These are phyloP conservation scores for Corythornis vintsioides DNA, from an alignment of 2,113 vertebrate species.

Conservation along the genomic window DNA sequence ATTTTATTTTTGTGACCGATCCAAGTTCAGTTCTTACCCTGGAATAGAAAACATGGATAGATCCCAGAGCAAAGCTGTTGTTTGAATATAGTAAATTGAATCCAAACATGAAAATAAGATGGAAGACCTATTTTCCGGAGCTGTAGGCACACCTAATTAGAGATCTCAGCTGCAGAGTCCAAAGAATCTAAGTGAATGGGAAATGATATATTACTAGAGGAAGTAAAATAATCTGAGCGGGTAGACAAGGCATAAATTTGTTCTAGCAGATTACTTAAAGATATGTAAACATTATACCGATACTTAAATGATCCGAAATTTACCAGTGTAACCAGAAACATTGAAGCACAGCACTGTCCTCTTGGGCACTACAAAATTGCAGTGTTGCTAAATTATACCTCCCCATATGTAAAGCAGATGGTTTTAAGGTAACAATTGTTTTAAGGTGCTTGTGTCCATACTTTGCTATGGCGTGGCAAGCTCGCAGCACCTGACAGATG, in stretches of 20 bases:
- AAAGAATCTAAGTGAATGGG: background rate
- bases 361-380: background rate
- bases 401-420: background rate
- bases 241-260: background rate
- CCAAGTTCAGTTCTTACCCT: background rate
- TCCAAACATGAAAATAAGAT: conserved; percentile 42
- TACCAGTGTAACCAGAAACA: background rate
- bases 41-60: conserved; percentile 23
- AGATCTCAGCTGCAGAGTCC: background rate
- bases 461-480: background rate
- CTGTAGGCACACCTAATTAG: conserved; percentile 41
- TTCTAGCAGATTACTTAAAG: background rate
- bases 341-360: background rate
- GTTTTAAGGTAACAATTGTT: background rate
- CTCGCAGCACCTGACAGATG: background rate
- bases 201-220: background rate
- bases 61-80: background rate
- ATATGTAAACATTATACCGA: background rate
- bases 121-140: conserved; percentile 27
- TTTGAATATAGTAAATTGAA: conserved; percentile 33
- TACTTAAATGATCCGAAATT: background rate
- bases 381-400: background rate
- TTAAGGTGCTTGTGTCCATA: background rate
- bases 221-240: conserved; percentile 16
- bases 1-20: background rate